Conservation (phyloP, 2,888 invertebrate genomes). For the Torymus auratus region DNA sequence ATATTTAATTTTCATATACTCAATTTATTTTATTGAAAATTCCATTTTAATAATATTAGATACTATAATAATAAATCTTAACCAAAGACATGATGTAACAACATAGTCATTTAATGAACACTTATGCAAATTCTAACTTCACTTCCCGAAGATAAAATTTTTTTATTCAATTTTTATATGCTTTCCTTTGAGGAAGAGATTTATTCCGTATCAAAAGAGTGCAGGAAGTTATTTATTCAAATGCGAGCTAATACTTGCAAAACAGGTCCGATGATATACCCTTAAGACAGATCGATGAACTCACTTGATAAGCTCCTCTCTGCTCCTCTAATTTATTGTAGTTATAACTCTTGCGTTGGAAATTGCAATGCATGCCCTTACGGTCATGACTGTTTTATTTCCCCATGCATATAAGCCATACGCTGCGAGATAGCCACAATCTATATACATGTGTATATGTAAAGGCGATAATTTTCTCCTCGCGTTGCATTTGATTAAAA, state of each 20-base stretch:
- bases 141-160: too few species aligned
- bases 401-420: conserved; percentile 26
- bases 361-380: conserved; percentile 43
- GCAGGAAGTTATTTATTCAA: background rate
- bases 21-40: too few species aligned
- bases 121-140: too few species aligned
- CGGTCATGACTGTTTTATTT: conserved; percentile 40
- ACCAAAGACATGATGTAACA: too few species aligned
- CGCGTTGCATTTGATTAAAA: conserved; percentile 4
- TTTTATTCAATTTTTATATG: background rate
- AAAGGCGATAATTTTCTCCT: conserved; percentile 32
- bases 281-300: conserved; percentile 29
- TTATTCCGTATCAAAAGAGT: background rate
- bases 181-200: background rate
- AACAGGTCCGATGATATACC: conserved; percentile 32
- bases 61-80: too few species aligned
- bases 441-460: conserved; percentile 7
- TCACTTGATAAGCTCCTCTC: conserved; percentile 30
- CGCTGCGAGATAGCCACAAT: conserved; percentile 31
- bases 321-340: conserved; percentile 40
- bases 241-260: conserved; percentile 17
- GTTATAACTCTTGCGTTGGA: conserved; percentile 38
- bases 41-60: too few species aligned
- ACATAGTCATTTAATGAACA: too few species aligned
- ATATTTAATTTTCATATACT: too few species aligned